A percentile compares a stretch with the other conserved stretches of the same genome.
phyloP scores from a whole-genome alignment of 64 coral and sea anemone genomes.

The Hydrozoanthus tunicans region DNA sequence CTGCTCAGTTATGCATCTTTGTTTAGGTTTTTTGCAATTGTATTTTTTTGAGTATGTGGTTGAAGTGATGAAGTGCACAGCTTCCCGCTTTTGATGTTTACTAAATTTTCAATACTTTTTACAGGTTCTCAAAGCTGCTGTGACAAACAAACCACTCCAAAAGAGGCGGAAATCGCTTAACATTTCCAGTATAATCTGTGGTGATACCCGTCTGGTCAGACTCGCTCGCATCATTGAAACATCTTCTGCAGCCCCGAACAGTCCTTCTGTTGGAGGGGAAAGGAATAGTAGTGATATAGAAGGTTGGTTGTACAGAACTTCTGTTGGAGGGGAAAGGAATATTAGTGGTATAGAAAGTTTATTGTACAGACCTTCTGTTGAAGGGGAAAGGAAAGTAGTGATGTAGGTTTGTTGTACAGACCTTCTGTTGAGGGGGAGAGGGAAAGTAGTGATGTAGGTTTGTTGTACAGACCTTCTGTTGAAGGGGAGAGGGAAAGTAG shows the following conservation, averaged over 20 bases:
- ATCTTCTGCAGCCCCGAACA: neutral
- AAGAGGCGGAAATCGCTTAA: conserved; percentile 85
- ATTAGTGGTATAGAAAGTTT: too few relatives aligned
- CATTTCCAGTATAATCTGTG: conserved; percentile 86
- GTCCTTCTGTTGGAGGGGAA: conserved; percentile 59
- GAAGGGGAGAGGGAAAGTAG: neutral
- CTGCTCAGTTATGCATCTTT: neutral
- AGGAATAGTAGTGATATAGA: conserved; percentile 48
- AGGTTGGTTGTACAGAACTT: conserved; percentile 9
- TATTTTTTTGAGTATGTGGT: neutral
- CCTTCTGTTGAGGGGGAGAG: too few relatives aligned
- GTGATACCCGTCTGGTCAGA: conserved; percentile 85
- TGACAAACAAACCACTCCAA: conserved; percentile 45
- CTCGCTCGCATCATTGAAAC: conserved; percentile 75
- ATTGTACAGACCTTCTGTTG: neutral
- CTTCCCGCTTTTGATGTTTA: neutral
- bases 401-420: too few relatives aligned
- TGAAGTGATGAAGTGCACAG: neutral
- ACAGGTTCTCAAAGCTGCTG: conserved; percentile 80
- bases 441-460: too few relatives aligned
- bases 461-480: neutral
- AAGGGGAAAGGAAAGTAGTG: neutral
- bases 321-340: too few relatives aligned
- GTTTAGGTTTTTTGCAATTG: neutral
- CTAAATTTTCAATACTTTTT: neutral